Evolutionary conservation across 2,888 invertebrate species (phyloP).

Genomic region (Calameuta idolon): DNA sequence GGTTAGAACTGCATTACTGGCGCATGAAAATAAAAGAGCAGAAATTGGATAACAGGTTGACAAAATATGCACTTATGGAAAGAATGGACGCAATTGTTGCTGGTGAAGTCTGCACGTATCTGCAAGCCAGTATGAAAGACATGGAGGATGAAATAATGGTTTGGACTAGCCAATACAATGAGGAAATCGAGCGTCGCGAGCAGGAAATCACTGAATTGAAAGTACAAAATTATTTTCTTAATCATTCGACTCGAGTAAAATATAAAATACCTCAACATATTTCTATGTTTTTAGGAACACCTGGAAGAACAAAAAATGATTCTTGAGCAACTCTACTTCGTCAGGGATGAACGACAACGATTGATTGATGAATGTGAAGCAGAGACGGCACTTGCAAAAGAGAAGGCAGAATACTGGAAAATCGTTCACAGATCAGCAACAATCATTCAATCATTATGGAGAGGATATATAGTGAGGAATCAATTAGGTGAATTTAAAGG

Average conservation of each 20-base stretch:
- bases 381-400: slow-evolving; percentile 30
- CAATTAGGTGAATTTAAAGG: slow-evolving; percentile 45
- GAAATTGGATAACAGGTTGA: slow-evolving; percentile 36
- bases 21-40: slow-evolving; percentile 35
- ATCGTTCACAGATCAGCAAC: slow-evolving; percentile 45
- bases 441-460: slow-evolving; percentile 52
- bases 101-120: slow-evolving; percentile 36
- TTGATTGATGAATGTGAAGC: slow-evolving; percentile 42
- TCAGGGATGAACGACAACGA: slow-evolving; percentile 38
- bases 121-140: slow-evolving; percentile 34
- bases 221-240: slow-evolving; percentile 3
- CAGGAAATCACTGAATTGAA: slow-evolving; percentile 44
- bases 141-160: slow-evolving; percentile 41
- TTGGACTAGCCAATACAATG: slow-evolving; percentile 46
- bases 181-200: slow-evolving; percentile 43
- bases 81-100: slow-evolving; percentile 41
- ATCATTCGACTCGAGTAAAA: neutral
- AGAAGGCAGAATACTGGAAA: slow-evolving; percentile 36
- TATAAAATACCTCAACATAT: neutral
- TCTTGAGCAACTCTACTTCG: slow-evolving; percentile 32
- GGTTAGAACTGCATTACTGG: slow-evolving; percentile 47
- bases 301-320: slow-evolving; percentile 44
- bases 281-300: slow-evolving; percentile 35
- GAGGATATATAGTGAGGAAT: slow-evolving; percentile 55
- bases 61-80: slow-evolving; percentile 27